A percentile compares a stretch with the other conserved stretches of the same genome.
phyloP scores from a whole-genome alignment of 2,113 vertebrate species.

The Megaceryle torquata region DNA sequence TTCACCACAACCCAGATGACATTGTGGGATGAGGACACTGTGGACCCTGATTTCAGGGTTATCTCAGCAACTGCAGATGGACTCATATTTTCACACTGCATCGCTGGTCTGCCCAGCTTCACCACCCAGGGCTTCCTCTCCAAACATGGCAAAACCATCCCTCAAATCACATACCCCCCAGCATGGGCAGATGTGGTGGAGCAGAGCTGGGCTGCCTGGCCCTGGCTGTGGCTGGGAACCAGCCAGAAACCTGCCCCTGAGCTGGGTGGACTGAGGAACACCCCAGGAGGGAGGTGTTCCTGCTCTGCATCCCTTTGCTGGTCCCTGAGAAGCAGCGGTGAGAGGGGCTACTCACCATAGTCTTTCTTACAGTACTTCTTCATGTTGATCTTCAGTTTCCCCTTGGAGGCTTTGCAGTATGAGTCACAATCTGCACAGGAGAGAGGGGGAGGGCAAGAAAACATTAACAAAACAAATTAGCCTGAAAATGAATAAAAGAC shows the following conservation, averaged over 20 bases:
- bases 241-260: neutral
- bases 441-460: conserved; percentile 60
- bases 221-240: neutral
- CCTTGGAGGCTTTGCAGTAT: conserved; percentile 98
- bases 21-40: neutral
- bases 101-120: fast-evolving
- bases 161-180: fast-evolving
- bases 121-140: neutral
- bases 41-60: neutral
- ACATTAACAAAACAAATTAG: conserved; percentile 72
- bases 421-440: conserved; percentile 89
- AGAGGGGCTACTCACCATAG: conserved; percentile 85
- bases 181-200: fast-evolving
- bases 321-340: neutral
- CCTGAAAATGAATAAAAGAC: conserved; percentile 59
- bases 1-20: fast-evolving
- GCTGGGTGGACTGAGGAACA: neutral
- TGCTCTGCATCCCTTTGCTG: neutral
- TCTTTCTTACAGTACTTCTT: conserved; percentile 99
- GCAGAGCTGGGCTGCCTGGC: neutral
- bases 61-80: neutral
- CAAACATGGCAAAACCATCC: neutral
- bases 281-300: neutral
- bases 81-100: neutral
- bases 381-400: conserved; percentile 99